A percentile compares a stretch with the other conserved stretches of the same genome.
Evolutionary conservation across 2,888 invertebrate species (phyloP).

Genomic region (Hecatera dysodea): DNA sequence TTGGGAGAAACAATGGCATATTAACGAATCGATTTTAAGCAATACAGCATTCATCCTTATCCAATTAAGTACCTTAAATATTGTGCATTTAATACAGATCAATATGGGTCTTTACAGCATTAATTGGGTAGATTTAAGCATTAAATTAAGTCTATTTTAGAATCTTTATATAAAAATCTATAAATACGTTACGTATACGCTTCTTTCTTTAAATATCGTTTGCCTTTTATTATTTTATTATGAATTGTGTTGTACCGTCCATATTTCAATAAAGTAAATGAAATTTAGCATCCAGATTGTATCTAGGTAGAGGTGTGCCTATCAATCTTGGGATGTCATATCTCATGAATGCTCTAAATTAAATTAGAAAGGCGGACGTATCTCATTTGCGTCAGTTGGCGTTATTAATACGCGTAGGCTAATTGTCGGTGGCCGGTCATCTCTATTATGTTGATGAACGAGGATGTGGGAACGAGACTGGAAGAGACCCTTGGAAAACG

Average conservation of each 20-base stretch:
- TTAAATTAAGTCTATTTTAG: too few species aligned
- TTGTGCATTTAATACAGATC: too few species aligned
- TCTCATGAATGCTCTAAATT: constrained; percentile 80
- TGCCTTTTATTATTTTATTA: not conserved
- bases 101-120: too few species aligned
- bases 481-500: constrained; percentile 62
- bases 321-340: constrained; percentile 74
- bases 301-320: constrained; percentile 56
- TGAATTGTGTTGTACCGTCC: constrained; percentile 12
- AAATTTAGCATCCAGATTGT: constrained; percentile 58
- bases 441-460: constrained; percentile 77
- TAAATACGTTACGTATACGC: too few species aligned
- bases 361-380: constrained; percentile 86
- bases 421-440: constrained; percentile 85
- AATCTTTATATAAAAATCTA: too few species aligned
- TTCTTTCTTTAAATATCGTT: too few species aligned
- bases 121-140: too few species aligned
- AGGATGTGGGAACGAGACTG: constrained; percentile 63
- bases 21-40: too few species aligned
- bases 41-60: too few species aligned
- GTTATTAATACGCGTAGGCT: constrained; percentile 88
- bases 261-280: constrained; percentile 38
- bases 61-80: too few species aligned
- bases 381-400: constrained; percentile 78
- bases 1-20: too few species aligned